Base-by-base conservation (phyloP, 2,113 vertebrate genomes). In the Micronisus gabar region DNA sequence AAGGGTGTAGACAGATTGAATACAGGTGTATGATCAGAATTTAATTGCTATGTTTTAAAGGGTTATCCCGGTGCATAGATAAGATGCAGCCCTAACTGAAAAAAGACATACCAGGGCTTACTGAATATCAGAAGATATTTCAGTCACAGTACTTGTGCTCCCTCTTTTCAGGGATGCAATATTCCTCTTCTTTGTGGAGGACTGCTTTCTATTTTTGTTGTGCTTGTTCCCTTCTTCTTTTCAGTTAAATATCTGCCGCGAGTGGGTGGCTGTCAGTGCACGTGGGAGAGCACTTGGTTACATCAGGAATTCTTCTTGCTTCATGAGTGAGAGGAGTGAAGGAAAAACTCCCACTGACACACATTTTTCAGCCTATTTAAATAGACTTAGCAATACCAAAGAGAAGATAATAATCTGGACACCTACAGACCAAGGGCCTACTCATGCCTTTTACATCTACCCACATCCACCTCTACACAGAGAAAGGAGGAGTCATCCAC, bases 311-410 rank as follows among this genome's bases (percentile, higher is more conserved):
- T 90, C 58, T 88, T 74, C 84, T 88, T 93, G 70, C 14, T 92
- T 95, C 94, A 36, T 87, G 68, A 91, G 75, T 92, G 80, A 95
- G 80, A 94, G 65, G 47, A 94, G 55, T 94, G 86, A 95, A 88
- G 70, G 55, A 91, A 92, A 94, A 96, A 93, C 94, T 95, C 94
- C 94, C 65, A 97, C 95, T 2, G 0, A 50, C 16, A 90, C 32
- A 55, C 29, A 41, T 88, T 92, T 93, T 92, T 93, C 72, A 90
- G 32, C 19, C 38, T 84, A 19, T 92, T 84, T 87, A 84, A 95
- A 92, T 34, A 92, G 27, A 91, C 4, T 82, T 81, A 63, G 45
- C 58, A 88, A 63, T 50, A 82, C 36, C 29, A 52, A 92, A 63
- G 52, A 71, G 40, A 75, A 75, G 83, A 87, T 81, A 94, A 90